These are phyloP conservation scores for Anguilla anguilla DNA, from an alignment of 2,797 vertebrate genomes.

Conservation along the genomic window DNA sequence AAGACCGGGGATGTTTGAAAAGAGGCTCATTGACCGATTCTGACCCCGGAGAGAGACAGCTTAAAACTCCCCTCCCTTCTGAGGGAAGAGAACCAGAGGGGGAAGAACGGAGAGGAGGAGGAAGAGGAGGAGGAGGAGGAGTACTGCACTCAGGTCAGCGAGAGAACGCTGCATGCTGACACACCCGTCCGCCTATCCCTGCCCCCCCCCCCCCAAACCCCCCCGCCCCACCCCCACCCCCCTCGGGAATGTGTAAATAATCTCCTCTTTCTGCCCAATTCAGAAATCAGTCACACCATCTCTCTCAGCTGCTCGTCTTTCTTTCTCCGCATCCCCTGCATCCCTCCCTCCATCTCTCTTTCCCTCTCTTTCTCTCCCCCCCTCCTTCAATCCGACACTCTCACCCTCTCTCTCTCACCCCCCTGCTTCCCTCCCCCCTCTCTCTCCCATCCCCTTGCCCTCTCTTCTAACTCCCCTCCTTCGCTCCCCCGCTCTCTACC, in stretches of 20 bases:
- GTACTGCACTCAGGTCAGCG: constrained; percentile 55
- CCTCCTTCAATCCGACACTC: constrained; percentile 23
- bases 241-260: not conserved
- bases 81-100: constrained; percentile 8
- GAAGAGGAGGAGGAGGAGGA: constrained; percentile 45
- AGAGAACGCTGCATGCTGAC: constrained; percentile 41
- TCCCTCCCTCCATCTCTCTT: not conserved
- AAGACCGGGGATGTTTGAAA: not conserved
- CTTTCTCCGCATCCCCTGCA: too few relatives aligned
- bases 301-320: constrained; percentile 27
- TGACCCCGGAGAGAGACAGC: not conserved
- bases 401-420: not conserved
- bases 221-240: constrained; percentile 43
- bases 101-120: constrained; percentile 36
- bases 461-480: not conserved
- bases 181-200: constrained; percentile 43
- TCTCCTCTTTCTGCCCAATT: not conserved
- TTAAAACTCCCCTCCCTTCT: not conserved
- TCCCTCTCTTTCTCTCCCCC: constrained; percentile 36
- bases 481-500: constrained; percentile 17
- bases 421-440: too few relatives aligned
- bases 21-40: not conserved
- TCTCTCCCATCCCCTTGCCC: too few relatives aligned
- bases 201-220: constrained; percentile 40
- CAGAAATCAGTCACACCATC: not conserved